Evolutionary conservation across 2,797 vertebrate species (phyloP).

Genomic region (Xenopus petersii): DNA sequence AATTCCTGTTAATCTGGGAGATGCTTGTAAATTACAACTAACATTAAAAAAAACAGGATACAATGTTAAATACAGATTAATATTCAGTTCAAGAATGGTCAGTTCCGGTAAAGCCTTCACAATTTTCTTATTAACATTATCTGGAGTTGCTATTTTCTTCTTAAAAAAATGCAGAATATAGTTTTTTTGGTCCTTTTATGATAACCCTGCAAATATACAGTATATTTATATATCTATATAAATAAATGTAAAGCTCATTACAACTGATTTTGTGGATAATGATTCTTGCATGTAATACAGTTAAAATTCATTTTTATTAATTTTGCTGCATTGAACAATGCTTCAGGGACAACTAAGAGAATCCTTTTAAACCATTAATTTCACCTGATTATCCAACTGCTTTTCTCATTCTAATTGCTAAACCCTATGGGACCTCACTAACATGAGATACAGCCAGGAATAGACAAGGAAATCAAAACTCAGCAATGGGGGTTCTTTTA

Average conservation of each 20-base stretch:
- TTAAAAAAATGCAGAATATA: no score
- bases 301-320: constrained; percentile 56
- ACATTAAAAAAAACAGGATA: no score
- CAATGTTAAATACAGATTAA: no score
- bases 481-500: constrained; percentile 58
- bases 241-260: constrained; percentile 6
- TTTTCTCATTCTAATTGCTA: constrained; percentile 69
- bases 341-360: constrained; percentile 60
- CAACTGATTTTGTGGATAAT: constrained; percentile 45
- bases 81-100: no score
- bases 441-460: constrained; percentile 60
- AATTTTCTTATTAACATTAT: no score
- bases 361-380: constrained; percentile 71
- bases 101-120: no score
- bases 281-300: constrained; percentile 55
- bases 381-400: constrained; percentile 68
- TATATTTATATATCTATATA: no score
- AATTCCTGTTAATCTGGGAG: no score
- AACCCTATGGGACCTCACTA: constrained; percentile 66
- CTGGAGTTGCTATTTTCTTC: no score
- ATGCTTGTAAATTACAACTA: no score
- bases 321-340: constrained; percentile 58
- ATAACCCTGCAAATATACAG: no score
- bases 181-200: no score
- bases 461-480: constrained; percentile 57